phyloP scores from a whole-genome alignment of 2,888 invertebrate species.

The Hemithea aestivaria region DNA sequence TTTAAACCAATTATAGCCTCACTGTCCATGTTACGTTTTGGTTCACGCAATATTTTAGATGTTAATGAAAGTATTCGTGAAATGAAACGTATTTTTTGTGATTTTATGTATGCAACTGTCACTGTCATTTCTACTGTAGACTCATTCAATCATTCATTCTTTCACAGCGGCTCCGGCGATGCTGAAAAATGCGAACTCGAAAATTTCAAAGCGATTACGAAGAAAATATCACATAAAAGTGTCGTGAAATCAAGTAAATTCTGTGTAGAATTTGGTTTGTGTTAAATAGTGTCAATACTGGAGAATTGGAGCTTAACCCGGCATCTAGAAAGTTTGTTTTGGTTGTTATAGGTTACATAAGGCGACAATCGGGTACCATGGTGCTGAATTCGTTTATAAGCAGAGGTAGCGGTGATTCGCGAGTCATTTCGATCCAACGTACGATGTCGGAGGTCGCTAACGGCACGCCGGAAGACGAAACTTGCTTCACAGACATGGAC shows the following conservation, averaged over 20 bases:
- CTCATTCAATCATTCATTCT: no score
- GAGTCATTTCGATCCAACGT: conserved; percentile 66
- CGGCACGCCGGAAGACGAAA: conserved; percentile 68
- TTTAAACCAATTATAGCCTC: no score
- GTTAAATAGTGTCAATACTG: neutral
- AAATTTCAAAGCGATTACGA: neutral
- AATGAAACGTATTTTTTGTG: no score
- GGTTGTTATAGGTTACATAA: conserved; percentile 39
- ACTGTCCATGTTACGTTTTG: no score
- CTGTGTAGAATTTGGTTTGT: neutral
- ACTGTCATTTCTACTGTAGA: no score
- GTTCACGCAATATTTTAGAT: no score
- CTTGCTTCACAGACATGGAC: conserved; percentile 86
- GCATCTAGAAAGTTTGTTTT: conserved; percentile 31
- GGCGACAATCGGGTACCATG: conserved; percentile 46
- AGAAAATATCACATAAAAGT: neutral
- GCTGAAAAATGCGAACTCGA: no score
- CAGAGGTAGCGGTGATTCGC: conserved; percentile 45
- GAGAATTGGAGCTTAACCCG: neutral
- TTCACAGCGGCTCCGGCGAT: no score
- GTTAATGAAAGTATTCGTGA: no score
- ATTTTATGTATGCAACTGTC: no score
- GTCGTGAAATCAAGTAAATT: neutral
- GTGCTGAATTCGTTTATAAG: conserved; percentile 66
- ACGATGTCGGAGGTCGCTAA: conserved; percentile 69